phyloP scores from a whole-genome alignment of 2,113 vertebrate genomes.

The Peucedramus taeniatus region DNA sequence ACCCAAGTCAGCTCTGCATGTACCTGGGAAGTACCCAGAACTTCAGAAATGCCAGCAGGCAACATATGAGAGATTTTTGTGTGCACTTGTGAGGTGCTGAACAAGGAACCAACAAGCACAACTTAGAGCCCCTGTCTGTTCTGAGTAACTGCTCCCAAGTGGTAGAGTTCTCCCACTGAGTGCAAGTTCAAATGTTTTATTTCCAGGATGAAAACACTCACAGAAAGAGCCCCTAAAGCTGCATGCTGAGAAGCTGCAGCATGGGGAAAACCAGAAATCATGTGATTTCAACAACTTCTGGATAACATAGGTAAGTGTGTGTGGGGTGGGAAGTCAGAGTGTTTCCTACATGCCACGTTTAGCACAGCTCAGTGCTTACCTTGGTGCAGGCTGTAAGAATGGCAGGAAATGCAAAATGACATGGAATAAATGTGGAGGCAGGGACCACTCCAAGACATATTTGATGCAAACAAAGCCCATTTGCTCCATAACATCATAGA shows the following conservation, averaged over 20 bases:
- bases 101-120: not conserved
- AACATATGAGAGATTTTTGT: not conserved
- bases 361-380: not conserved
- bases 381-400: not conserved
- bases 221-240: not conserved
- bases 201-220: not conserved
- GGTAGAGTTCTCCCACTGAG: not conserved
- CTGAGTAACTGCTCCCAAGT: not conserved
- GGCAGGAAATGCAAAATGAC: not conserved
- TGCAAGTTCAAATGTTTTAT: not conserved
- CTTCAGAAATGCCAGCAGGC: not conserved
- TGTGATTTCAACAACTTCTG: not conserved
- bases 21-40: not conserved
- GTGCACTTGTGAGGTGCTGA: not conserved
- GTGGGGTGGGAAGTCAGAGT: not conserved
- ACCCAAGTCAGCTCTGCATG: not conserved
- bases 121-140: not conserved
- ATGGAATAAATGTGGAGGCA: not conserved
- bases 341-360: not conserved
- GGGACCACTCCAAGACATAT: not conserved
- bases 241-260: not conserved
- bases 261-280: not conserved
- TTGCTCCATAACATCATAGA: not conserved
- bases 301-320: accelerated
- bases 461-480: accelerated